These are phyloP conservation scores for Poeciliopsis turneri DNA, from an alignment of 2,797 vertebrate genomes.

Conservation along the genomic window DNA sequence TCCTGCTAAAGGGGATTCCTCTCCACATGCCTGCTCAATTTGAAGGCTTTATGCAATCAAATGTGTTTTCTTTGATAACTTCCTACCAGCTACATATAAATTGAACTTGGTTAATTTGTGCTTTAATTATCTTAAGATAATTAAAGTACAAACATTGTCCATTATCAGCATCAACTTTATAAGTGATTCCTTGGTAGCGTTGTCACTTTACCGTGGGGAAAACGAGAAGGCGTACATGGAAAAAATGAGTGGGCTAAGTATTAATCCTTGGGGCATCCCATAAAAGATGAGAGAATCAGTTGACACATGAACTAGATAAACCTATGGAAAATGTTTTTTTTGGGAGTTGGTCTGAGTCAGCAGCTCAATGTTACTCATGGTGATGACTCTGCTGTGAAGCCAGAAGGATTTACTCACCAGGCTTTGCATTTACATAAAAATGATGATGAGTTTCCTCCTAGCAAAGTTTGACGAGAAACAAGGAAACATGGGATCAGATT, in stretches of 20 bases:
- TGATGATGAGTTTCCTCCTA: background rate
- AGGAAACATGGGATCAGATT: slow-evolving; percentile 42
- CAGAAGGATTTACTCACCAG: background rate
- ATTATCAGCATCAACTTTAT: background rate
- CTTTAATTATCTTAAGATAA: background rate
- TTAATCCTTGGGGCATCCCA: background rate
- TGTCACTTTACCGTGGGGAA: background rate
- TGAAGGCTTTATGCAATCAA: background rate
- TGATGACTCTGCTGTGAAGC: background rate
- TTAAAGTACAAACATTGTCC: background rate
- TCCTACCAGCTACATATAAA: background rate
- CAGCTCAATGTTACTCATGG: background rate
- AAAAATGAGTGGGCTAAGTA: background rate
- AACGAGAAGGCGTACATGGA: background rate
- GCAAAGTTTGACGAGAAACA: background rate
- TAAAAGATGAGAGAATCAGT: background rate
- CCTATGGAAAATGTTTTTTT: background rate
- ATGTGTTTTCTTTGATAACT: background rate
- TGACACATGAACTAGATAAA: background rate
- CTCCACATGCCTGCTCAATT: background rate
- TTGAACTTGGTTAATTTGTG: background rate
- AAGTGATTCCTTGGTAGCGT: background rate
- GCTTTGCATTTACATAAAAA: background rate
- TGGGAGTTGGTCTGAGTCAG: background rate
- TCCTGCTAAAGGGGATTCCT: background rate